These are phyloP conservation scores for Bibio marci DNA, from an alignment of 2,888 invertebrate species.

Conservation along the genomic window DNA sequence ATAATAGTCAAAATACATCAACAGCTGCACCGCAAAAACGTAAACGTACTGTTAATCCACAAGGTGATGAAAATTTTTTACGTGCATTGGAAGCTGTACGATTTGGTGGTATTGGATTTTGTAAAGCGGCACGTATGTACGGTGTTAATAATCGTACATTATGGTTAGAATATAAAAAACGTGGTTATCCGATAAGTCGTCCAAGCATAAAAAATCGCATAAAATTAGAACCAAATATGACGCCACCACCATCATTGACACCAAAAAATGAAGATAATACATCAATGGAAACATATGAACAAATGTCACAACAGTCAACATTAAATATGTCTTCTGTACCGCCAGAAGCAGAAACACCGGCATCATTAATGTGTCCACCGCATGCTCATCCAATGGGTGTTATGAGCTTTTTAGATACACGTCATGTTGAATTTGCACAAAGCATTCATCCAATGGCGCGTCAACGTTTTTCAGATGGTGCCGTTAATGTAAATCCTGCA, in stretches of 20 bases:
- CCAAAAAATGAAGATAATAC: constrained; percentile 29
- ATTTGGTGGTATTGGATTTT: constrained; percentile 69
- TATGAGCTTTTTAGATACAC: constrained; percentile 52
- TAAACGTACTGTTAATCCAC: constrained; percentile 60
- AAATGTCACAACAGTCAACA: constrained; percentile 20
- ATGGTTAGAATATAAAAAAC: constrained; percentile 72
- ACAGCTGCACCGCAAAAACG: constrained; percentile 35
- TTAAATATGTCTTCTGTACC: constrained; percentile 30
- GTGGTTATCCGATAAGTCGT: constrained; percentile 65
- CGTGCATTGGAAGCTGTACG: constrained; percentile 66
- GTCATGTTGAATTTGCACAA: constrained; percentile 46
- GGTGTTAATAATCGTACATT: constrained; percentile 73
- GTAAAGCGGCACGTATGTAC: constrained; percentile 68
- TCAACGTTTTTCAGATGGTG: constrained; percentile 28
- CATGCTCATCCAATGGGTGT: constrained; percentile 44
- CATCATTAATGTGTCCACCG: constrained; percentile 43
- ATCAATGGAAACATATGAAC: constrained; percentile 26
- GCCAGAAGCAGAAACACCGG: constrained; percentile 29
- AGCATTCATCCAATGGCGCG: constrained; percentile 40
- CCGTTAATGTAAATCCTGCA: constrained; percentile 33
- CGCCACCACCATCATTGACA: constrained; percentile 35
- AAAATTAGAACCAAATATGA: constrained; percentile 44
- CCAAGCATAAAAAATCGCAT: constrained; percentile 62
- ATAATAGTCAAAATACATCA: constrained; percentile 1
- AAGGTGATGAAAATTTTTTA: constrained; percentile 68